Evolutionary conservation across 2,797 vertebrate genomes (phyloP).

Genomic region (Yasuhikotakia modesta): DNA sequence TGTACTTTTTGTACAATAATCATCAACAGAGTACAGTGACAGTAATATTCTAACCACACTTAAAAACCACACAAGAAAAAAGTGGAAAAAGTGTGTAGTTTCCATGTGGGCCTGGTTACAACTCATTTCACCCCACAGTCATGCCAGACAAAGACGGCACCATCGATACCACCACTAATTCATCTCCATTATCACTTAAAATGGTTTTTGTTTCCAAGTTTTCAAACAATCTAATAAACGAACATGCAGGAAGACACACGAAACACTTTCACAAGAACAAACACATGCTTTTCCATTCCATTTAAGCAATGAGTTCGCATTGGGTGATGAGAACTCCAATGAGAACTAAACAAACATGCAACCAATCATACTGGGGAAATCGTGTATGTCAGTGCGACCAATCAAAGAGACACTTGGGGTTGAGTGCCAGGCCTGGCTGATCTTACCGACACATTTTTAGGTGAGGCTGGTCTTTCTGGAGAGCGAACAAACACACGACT

Average conservation of each 20-base stretch:
- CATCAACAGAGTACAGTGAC: no score
- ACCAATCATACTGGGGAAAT: constrained; percentile 51
- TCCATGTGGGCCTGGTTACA: constrained; percentile 29
- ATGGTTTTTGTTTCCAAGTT: not conserved
- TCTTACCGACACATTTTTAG: constrained; percentile 85
- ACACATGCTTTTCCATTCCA: constrained; percentile 51
- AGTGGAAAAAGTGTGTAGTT: not conserved
- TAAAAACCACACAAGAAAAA: not conserved
- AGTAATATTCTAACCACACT: not conserved
- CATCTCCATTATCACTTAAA: constrained; percentile 25
- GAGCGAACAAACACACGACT: constrained; percentile 83
- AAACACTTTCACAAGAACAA: constrained; percentile 25
- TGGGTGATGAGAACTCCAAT: constrained; percentile 31
- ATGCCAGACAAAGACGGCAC: constrained; percentile 68
- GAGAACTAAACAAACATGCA: constrained; percentile 65
- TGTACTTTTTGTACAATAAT: no score
- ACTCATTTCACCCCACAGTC: constrained; percentile 52
- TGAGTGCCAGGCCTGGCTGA: constrained; percentile 58
- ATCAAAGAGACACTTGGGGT: constrained; percentile 51
- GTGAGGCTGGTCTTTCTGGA: constrained; percentile 78
- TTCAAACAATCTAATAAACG: not conserved
- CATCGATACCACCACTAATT: constrained; percentile 42
- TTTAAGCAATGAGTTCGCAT: constrained; percentile 33
- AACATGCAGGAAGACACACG: constrained; percentile 27
- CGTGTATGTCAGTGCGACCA: constrained; percentile 62